These are phyloP conservation scores for Brachionus rotundiformis DNA, from an alignment of 1,140 invertebrate genomes.

Conservation along the genomic window DNA sequence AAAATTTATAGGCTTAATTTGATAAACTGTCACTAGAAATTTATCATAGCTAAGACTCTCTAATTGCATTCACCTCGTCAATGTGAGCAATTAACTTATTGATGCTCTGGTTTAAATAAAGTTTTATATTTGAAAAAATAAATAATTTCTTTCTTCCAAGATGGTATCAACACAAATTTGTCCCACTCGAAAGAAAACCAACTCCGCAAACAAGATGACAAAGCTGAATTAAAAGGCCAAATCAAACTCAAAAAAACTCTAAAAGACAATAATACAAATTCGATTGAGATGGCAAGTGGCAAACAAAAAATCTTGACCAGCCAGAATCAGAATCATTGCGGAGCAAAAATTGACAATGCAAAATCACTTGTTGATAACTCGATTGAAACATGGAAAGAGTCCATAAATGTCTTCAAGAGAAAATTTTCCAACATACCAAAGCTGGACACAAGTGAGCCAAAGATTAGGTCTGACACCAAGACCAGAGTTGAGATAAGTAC, in stretches of 20 bases:
- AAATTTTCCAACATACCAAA: slow-evolving; percentile 35
- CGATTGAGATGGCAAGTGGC: not conserved
- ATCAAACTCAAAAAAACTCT: not conserved
- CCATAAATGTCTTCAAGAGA: slow-evolving; percentile 26
- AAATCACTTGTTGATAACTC: not conserved
- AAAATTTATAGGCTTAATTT: not conserved
- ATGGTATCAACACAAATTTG: not conserved
- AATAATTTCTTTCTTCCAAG: not conserved
- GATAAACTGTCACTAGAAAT: not conserved
- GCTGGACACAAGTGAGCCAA: not conserved
- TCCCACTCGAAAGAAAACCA: not conserved
- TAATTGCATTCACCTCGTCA: not conserved
- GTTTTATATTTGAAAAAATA: not conserved
- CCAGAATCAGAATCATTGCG: not conserved
- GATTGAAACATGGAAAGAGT: slow-evolving; percentile 12
- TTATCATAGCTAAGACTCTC: not conserved
- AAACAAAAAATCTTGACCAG: not conserved
- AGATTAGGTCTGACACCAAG: not conserved
- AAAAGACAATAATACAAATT: not conserved
- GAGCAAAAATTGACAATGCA: not conserved
- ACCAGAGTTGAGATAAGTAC: not conserved
- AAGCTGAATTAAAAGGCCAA: not conserved
- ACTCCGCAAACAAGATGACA: not conserved
- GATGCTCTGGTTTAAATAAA: not conserved
- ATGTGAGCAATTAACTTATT: not conserved